Evolutionary conservation across 2,888 invertebrate species (phyloP), one percentile per base, ranked within the genome.

Genomic region (Drosophila flavopinicola): DNA sequence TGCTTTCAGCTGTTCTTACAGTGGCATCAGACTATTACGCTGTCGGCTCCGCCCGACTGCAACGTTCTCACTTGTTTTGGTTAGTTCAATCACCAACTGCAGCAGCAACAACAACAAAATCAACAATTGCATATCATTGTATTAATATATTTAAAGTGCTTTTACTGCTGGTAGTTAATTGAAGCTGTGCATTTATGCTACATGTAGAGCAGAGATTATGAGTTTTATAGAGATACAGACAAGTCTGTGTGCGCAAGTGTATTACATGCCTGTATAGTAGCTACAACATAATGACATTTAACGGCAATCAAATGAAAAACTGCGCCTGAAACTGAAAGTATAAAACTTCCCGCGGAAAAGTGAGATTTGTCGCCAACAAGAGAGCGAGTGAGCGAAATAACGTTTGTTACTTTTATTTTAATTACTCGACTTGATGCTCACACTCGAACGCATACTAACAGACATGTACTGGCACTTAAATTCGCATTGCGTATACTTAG

Each of bases 251-350:
- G 9, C 20, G 15, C 6, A n/a, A 13, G 7, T n/a, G 3, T 35
- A 39, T n/a, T 15, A 44, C 33, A 29, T 33, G 66, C 44, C 45
- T 9, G 13, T 13, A 10, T 13, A n/a, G 11, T 24, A 24, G 64
- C 51, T 52, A 54, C 72, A 66, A 45, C 60, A 61, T 71, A 72
- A 71, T 71, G 32, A 72, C 33, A 52, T n/a, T 54, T 61, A 69
- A 61, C 67, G 39, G 66, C 66, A 70, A 64, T 70, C 75, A 66
- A 74, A 75, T 74, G 74, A 64, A 75, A 75, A 70, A 63, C 38
- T 29, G 49, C 54, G 59, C 59, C 47, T 69, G 61, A 74, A 74
- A 58, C 41, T 60, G 69, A 64, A 71, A 48, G 25, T 4, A 20
- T 2, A 3, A 24, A 64, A 47, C 69, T 63, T 51, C 52, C 54